These are phyloP conservation scores for Anthoptus insignis DNA, from an alignment of 2,888 invertebrate genomes.

Conservation along the genomic window DNA sequence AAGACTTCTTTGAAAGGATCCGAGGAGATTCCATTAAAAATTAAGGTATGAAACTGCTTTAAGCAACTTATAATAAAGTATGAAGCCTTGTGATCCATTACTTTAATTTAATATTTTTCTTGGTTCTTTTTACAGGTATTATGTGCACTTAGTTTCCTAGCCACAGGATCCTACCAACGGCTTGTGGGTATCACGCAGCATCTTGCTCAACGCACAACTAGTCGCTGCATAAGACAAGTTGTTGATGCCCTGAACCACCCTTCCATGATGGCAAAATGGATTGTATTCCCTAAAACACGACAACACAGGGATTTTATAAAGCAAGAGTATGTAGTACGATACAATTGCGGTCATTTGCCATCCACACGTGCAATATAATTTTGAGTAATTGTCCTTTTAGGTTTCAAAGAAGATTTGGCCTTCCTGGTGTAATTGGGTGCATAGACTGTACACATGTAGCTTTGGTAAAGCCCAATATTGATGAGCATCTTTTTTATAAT, in stretches of 20 bases:
- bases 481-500: conserved; percentile 48
- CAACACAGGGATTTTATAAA: conserved; percentile 34
- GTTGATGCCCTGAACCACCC: conserved; percentile 37
- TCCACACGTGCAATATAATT: background rate
- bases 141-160: conserved; percentile 43
- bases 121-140: conserved; percentile 30
- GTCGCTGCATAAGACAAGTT: conserved; percentile 45
- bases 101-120: background rate
- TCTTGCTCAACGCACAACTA: conserved; percentile 42
- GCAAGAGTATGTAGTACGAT: conserved; percentile 35
- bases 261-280: conserved; percentile 28
- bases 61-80: background rate
- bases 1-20: conserved; percentile 7
- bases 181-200: conserved; percentile 41
- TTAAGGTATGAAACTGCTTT: background rate
- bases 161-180: conserved; percentile 45
- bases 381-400: conserved; percentile 31
- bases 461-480: conserved; percentile 42
- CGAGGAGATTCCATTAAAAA: background rate
- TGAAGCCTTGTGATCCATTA: background rate
- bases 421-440: conserved; percentile 46
- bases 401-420: conserved; percentile 42
- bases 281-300: conserved; percentile 39
- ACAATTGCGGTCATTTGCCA: background rate
- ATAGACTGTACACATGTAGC: conserved; percentile 49